Percentiles rank a stretch among this genome's conserved stretches.
phyloP scores from a whole-genome alignment of 2,797 vertebrate genomes.

The Octomys mimax region DNA sequence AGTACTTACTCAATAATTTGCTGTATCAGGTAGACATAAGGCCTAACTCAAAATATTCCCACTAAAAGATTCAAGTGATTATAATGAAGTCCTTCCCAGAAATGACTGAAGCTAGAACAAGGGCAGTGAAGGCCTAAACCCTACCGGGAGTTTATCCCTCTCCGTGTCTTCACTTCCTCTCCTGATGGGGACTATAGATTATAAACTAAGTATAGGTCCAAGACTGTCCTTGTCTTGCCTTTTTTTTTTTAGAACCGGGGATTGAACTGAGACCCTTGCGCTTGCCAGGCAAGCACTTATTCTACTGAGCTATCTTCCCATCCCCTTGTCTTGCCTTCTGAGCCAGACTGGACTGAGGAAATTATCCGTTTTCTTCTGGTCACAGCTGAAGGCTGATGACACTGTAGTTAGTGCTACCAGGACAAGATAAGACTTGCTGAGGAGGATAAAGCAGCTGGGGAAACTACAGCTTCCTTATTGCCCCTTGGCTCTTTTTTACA shows the following conservation, averaged over 20 bases:
- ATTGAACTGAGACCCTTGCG: too few species aligned
- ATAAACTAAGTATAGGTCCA: not conserved
- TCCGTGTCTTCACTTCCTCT: not conserved
- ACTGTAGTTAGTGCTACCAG: not conserved
- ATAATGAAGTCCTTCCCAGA: not conserved
- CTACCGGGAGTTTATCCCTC: not conserved
- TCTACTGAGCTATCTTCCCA: too few species aligned
- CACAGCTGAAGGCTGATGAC: not conserved
- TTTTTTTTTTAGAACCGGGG: too few species aligned
- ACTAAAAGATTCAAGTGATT: not conserved
- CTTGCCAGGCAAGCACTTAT: too few species aligned
- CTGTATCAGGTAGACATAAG: not conserved
- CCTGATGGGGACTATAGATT: not conserved
- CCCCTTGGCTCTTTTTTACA: not conserved
- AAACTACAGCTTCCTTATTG: not conserved
- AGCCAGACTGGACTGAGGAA: not conserved
- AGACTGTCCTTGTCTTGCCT: not conserved
- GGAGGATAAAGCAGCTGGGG: not conserved
- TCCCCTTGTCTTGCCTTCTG: too few species aligned
- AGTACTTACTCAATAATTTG: too few species aligned
- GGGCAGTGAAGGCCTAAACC: not conserved
- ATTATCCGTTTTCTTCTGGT: not conserved
- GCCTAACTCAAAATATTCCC: constrained; percentile 24
- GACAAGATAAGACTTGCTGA: not conserved
- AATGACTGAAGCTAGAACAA: not conserved